Percentiles rank a stretch among this genome's conserved stretches.
phyloP scores from a whole-genome alignment of 1,140 invertebrate species.

The Drosophila repletoides region DNA sequence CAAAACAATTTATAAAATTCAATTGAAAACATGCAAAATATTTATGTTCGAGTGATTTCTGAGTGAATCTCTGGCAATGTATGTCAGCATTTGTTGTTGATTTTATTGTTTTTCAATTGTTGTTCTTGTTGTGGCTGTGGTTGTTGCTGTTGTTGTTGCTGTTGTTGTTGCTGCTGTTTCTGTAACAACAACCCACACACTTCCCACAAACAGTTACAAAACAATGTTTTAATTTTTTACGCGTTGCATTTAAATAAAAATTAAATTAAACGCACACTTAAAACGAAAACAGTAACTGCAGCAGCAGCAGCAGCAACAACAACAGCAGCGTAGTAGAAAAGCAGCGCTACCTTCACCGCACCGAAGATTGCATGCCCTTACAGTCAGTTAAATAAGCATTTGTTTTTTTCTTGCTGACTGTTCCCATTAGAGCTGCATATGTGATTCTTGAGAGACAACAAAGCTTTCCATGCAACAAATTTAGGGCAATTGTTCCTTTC shows the following conservation, averaged over 20 bases:
- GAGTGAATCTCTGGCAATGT: slow-evolving; percentile 16
- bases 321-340: slow-evolving; percentile 7
- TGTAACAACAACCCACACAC: slow-evolving; percentile 2
- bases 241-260: slow-evolving; percentile 72
- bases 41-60: slow-evolving; percentile 10
- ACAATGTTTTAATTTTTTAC: slow-evolving; percentile 52
- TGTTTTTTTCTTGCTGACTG: no score
- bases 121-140: background rate
- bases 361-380: no score
- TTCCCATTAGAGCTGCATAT: no score
- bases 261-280: slow-evolving; percentile 64
- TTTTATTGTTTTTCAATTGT: slow-evolving; percentile 5
- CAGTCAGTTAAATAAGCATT: no score
- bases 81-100: slow-evolving; percentile 26
- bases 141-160: no score
- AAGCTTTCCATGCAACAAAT: no score
- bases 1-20: background rate
- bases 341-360: no score
- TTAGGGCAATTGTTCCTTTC: no score
- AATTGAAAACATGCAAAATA: background rate
- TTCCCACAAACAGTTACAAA: slow-evolving; percentile 6
- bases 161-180: background rate
- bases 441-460: no score
- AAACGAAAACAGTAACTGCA: slow-evolving; percentile 17
- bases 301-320: slow-evolving; percentile 24